phyloP scores from a whole-genome alignment of 2,113 vertebrate genomes.

The Nyctereutes procyonoides region DNA sequence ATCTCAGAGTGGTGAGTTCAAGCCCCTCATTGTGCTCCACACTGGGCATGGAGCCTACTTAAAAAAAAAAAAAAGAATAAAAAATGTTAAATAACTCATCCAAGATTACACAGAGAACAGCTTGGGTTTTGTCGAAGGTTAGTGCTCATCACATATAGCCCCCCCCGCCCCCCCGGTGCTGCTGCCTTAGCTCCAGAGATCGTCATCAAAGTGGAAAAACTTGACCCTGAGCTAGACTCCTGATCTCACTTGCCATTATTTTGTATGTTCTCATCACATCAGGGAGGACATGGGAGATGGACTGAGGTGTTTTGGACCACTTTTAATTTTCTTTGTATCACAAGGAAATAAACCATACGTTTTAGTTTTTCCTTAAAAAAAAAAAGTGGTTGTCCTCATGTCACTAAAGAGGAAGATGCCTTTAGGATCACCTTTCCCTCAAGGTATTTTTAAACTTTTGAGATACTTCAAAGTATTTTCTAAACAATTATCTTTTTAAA shows the following conservation, averaged over 20 bases:
- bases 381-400: not conserved
- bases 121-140: not conserved
- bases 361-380: constrained; percentile 50
- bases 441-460: not conserved
- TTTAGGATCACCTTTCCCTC: not conserved
- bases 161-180: too few relatives aligned
- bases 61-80: not conserved
- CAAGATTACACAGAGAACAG: not conserved
- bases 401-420: not conserved
- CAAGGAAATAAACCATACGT: constrained; percentile 67
- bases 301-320: not conserved
- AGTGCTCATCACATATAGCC: not conserved
- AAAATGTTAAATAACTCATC: not conserved
- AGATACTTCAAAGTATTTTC: not conserved
- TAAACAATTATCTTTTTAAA: not conserved
- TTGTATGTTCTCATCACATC: not conserved
- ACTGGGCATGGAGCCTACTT: not conserved
- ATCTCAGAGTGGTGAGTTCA: not conserved
- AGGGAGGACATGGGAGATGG: not conserved
- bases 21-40: not conserved
- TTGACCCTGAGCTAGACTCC: constrained; percentile 76
- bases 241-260: constrained; percentile 44
- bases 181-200: constrained; percentile 63
- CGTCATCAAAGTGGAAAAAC: constrained; percentile 81
- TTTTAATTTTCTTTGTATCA: constrained; percentile 31